Evolutionary conservation across 1,140 invertebrate species (phyloP).

Genomic region (Diploscapter pachys): DNA sequence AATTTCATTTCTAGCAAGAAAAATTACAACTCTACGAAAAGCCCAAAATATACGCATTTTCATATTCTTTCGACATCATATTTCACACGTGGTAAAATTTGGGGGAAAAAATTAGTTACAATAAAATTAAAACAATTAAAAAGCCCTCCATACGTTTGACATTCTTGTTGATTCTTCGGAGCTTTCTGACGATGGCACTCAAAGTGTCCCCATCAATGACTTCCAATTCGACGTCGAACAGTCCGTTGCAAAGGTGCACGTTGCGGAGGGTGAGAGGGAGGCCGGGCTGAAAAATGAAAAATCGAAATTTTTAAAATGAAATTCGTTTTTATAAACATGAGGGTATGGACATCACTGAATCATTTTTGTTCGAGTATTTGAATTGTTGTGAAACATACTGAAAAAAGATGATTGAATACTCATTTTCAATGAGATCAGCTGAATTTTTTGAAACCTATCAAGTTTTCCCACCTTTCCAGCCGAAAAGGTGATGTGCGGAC

Average conservation of each 20-base stretch:
- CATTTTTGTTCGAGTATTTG: too few species aligned
- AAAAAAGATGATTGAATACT: not conserved
- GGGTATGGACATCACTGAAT: too few species aligned
- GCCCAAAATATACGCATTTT: not conserved
- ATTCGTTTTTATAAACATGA: too few species aligned
- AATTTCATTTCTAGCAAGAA: too few species aligned
- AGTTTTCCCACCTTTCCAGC: not conserved
- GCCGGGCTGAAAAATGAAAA: too few species aligned
- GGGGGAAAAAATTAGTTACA: too few species aligned
- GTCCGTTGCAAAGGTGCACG: slow-evolving; percentile 25
- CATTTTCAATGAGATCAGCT: too few species aligned
- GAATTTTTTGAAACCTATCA: not conserved
- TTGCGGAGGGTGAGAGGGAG: slow-evolving; percentile 20
- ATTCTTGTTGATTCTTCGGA: slow-evolving; percentile 24
- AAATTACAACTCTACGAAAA: not conserved
- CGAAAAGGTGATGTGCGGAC: slow-evolving; percentile 73
- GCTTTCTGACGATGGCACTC: slow-evolving; percentile 13
- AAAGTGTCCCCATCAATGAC: slow-evolving; percentile 29
- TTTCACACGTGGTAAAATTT: not conserved
- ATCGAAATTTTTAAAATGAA: too few species aligned
- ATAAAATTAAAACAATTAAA: too few species aligned
- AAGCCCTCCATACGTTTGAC: slow-evolving; percentile 25
- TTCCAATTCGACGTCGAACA: slow-evolving; percentile 26
- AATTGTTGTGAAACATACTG: slow-evolving; percentile 6
- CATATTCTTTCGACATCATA: not conserved